Evolutionary conservation across 1,140 invertebrate genomes (phyloP), one percentile per base, ranked within the genome.

Genomic region (Drosophila tsacasi): DNA sequence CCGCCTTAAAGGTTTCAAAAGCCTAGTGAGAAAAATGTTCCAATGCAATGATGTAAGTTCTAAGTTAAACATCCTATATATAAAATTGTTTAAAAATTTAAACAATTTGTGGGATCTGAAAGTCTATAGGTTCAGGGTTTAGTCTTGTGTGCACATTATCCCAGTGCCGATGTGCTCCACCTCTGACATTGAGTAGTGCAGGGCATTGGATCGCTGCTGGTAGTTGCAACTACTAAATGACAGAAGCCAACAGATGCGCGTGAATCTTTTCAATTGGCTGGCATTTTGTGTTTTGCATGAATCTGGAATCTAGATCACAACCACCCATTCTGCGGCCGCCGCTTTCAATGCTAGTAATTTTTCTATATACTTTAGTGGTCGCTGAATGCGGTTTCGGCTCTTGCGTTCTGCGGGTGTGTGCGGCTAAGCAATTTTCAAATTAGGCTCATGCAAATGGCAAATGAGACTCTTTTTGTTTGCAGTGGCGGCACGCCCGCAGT

Each of bases 211-310:
- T 57, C 19, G 35, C 59, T 39, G 19, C 27, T 55, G 52, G 23
- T 73, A 39, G 44, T 23, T 62, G 54, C 61, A 68, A 25, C 44
- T 49, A 69, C 71, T 77, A 83, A 79, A 69, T 71, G 58, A 76
- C 27, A 64, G 54, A 58, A 68, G 55, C 54, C 50, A 49, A 71
- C 68, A 82, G 69, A 74, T 64, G 74, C 55, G 78, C 67, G 76
- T 62, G 74, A 78, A 89, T 89, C 81, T 89, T 76, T 81, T 89
- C 85, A 89, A 89, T 89, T 89, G 81, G 59, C 81, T 81, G 73
- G 77, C 68, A 89, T 65, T 86, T 80, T 76, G 80, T 77, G 76
- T 66, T 86, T 80, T 66, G 68, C 68, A 83, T 79, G 55, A 79
- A 83, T 75, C 68, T 83, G 66, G 76, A 83, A 86, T 68, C 76